Conservation (phyloP, 2,888 invertebrate species). For the Panopea generosa region DNA sequence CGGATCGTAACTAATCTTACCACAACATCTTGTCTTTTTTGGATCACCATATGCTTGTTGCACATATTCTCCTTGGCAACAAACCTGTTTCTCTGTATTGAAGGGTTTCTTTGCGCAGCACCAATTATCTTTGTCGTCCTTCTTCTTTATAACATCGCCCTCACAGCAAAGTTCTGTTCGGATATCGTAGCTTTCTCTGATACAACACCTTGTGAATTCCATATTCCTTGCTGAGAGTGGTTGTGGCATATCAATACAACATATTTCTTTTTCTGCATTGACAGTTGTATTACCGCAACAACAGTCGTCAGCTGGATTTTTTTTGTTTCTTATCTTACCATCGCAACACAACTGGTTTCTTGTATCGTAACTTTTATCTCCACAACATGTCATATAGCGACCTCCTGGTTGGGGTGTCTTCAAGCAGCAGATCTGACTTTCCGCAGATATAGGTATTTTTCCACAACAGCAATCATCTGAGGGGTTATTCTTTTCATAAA, state of each 20-base stretch:
- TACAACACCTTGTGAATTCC: constrained; percentile 46
- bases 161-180: constrained; percentile 34
- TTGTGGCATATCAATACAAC: constrained; percentile 33
- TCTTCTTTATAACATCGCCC: constrained; percentile 37
- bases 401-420: constrained; percentile 38
- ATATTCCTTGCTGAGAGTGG: constrained; percentile 24
- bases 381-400: constrained; percentile 35
- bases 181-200: constrained; percentile 41
- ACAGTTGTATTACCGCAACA: constrained; percentile 38
- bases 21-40: constrained; percentile 41
- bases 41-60: constrained; percentile 28
- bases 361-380: constrained; percentile 27
- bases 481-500: constrained; percentile 21
- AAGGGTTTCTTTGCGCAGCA: constrained; percentile 47
- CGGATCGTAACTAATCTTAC: constrained; percentile 40
- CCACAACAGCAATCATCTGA: constrained; percentile 36
- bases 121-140: constrained; percentile 32
- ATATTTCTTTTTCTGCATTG: constrained; percentile 24
- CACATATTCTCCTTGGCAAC: constrained; percentile 43
- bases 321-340: constrained; percentile 12
- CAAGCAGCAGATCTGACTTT: constrained; percentile 29
- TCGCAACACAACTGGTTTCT: constrained; percentile 32
- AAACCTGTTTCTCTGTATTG: constrained; percentile 33
- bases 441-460: constrained; percentile 20
- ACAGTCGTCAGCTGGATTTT: constrained; percentile 17